Evolutionary conservation across 2,113 vertebrate genomes (phyloP), one percentile per base, ranked within the genome.

Genomic region (Benitochromis conjunctus): DNA sequence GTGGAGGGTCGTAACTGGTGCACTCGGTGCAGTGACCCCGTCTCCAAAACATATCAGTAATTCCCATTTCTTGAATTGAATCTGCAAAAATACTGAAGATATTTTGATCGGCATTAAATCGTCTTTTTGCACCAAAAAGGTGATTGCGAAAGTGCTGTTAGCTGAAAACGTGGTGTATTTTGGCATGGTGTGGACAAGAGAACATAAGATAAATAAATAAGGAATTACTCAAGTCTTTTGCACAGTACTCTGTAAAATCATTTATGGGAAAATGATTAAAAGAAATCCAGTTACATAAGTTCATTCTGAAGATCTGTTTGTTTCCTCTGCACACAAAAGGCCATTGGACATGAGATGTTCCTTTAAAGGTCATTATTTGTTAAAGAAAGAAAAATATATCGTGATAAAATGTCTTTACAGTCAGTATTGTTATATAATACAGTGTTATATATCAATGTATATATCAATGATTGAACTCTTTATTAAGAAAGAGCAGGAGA

Each of bases 381-480:
- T 66, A 41, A 14, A 66, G 13, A 41, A 66, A 66, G 62, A 69
- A 43, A 69, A 69, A 16, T 69, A 24, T 69, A 24, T 24, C 7
- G 5, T 3, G 34, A 41, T 69, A 69, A 66, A 69, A 69, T 43
- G n/a, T 69, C 0, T 43, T 69, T 69, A 43, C 36, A 43, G 7
- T 43, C 64, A 69, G 36, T 24, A 69, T 69, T 69, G 4, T 69
- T 1, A 43, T 43, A 21, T 43, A 43, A 69, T 2, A 14, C n/a
- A 4, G 1, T 24, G 36, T 43, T 69, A 24, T 24, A 26, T 69
- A 0, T 24, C 38, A 24, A n/a, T n/a, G n/a, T n/a, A n/a, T n/a
- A n/a, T n/a, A n/a, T n/a, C n/a, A 3, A 16, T 38, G 0, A 69
- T 24, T 69, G 36, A 41, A 0, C 2, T 64, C 36, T 66, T 66